Evolutionary conservation across 92 coral and sea anemone species (phyloP), one percentile per base, ranked within the genome.

Genomic region (Bergia sp.): DNA sequence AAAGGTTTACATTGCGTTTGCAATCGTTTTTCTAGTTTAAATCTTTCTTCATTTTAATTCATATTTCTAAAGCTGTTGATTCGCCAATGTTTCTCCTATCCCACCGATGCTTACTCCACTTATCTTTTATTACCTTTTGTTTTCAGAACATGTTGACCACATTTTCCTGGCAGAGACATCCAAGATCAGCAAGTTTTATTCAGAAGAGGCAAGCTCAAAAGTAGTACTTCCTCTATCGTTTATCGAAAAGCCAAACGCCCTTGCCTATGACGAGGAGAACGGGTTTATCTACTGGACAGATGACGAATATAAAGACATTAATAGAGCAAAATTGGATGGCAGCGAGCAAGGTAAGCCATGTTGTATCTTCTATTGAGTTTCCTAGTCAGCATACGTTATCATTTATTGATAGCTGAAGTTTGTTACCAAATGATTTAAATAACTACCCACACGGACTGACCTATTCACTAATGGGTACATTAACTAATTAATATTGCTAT

Each of bases 91-190:
- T 2, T 37, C 1, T 43, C 3, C 37, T 29, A 73, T 73, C 8
- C 53, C 18, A 21, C 18, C 29, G 1, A 73, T 73, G 21, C 40
- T 0, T 73, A 73, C 10, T 6, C 2, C 7, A 73, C 77, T 73
- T 73, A 29, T 73, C 16, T 38, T 11, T 37, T 37, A 1, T 3
- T 73, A 37, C 40, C 29, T 38, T 73, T 73, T 37, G 42, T 13
- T 18, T 82, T 66, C 86, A 82, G 86, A 82, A 20, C 67, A 57
- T 3, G 86, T 82, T 21, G 76, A 82, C 77, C 86, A 82, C 86
- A 66, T 82, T 49, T 20, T 82, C 37, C 5, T 82, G 15, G 86
- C 86, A 61, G 86, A 82, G 77, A 66, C 86, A 18, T n/a, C 10
- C 7, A 37, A 8, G 40, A 82, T 82, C n/a, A 82, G 42, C 41